Evolutionary conservation across 2,797 vertebrate species (phyloP), one percentile per base, ranked within the genome.

Genomic region (Zalophus californianus): DNA sequence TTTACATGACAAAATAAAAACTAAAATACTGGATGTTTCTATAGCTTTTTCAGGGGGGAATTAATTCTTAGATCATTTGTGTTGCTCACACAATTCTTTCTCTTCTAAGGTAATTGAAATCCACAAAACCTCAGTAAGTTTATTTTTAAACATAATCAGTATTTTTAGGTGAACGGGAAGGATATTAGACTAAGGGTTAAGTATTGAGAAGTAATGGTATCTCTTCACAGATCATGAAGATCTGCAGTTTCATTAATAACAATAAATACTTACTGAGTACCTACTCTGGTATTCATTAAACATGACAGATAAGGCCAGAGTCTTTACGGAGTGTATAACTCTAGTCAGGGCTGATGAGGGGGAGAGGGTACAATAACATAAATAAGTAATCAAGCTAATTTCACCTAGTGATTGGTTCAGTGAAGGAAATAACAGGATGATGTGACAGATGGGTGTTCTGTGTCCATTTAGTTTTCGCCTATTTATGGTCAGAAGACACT

Each of bases 61-160:
- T 41, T 56, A 56, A 79, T 88, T 88, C 16, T 60, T 91, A 6
- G 32, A 48, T n/a, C 23, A 60, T 66, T 92, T 86, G 38, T 54
- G 16, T 89, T 89, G 18, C 79, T 77, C 12, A 68, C 50, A 27
- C 29, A 83, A 3, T 68, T 32, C 16, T 82, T 73, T 93, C 7
- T 35, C 64, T 62, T 75, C 83, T 68, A 35, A 66, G 44, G 27
- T 60, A 64, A 70, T 60, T 93, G 38, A 84, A 94, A 95, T 62
- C 5, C 29, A 86, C 35, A 83, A 87, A 79, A 86, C 48, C 9
- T 38, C 16, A 64, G 38, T 41, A 25, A 56, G 6, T 80, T 93
- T 88, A 66, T 89, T 94, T 96, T 93, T 82, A 93, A 90, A 72
- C 3, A 32, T 21, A 25, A 60, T 90, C 38, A 83, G 1, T 86